Evolutionary conservation across 2,888 invertebrate species (phyloP).

Genomic region (Acanthosepion lycidas): DNA sequence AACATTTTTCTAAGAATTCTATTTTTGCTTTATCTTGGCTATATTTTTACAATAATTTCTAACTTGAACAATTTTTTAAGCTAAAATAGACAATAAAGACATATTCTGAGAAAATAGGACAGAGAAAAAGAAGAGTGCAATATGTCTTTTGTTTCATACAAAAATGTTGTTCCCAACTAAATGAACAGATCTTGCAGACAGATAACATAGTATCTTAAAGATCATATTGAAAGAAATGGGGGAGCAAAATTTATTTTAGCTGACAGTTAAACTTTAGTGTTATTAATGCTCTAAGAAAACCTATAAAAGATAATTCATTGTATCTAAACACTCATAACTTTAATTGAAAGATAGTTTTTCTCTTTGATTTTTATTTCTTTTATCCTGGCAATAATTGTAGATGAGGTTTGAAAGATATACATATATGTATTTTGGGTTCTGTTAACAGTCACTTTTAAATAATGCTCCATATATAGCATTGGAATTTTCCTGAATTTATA

Average conservation of each 20-base stretch:
- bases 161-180: constrained; percentile 18
- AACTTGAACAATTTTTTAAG: neutral
- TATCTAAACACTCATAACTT: neutral
- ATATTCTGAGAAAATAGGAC: neutral
- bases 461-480: no score
- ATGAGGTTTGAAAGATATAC: neutral
- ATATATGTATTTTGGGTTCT: no score
- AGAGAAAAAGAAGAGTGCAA: neutral
- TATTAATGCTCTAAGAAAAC: neutral
- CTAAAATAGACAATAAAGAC: constrained; percentile 33
- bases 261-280: neutral
- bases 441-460: no score
- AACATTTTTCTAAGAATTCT: constrained; percentile 18
- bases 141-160: constrained; percentile 12
- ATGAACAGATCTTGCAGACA: constrained; percentile 25
- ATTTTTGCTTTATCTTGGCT: constrained; percentile 33
- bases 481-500: no score
- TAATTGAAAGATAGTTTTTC: neutral
- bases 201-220: constrained; percentile 9
- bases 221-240: neutral
- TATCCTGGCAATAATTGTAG: neutral
- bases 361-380: neutral
- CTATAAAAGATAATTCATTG: neutral
- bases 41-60: constrained; percentile 9
- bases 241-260: neutral